Percentiles rank a stretch among this genome's conserved stretches.
Conservation (phyloP, 2,888 invertebrate species). For the Carcina quercana region DNA sequence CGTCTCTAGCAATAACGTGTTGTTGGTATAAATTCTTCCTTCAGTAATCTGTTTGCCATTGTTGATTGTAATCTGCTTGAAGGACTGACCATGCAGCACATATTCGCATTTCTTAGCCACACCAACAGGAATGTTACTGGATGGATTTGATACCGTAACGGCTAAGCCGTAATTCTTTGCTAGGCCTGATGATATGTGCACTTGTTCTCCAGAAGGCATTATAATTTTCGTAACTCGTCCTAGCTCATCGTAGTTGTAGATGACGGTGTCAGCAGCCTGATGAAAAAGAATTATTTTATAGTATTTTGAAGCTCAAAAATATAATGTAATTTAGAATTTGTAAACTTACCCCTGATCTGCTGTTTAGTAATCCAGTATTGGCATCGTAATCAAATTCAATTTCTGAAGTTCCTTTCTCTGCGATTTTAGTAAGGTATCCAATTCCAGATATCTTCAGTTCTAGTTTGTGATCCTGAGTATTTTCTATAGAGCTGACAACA, state of each 20-base stretch:
- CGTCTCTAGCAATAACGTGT: constrained; percentile 83
- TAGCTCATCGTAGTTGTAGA: constrained; percentile 93
- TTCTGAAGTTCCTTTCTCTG: constrained; percentile 91
- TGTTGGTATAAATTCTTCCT: constrained; percentile 85
- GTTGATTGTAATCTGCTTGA: constrained; percentile 79
- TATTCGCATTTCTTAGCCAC: constrained; percentile 75
- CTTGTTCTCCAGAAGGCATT: constrained; percentile 92
- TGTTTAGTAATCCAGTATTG: constrained; percentile 89
- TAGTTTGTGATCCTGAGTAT: constrained; percentile 94
- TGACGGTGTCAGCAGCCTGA: constrained; percentile 88
- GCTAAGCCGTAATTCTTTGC: constrained; percentile 85
- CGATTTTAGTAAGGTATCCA: constrained; percentile 90
- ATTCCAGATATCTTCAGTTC: constrained; percentile 94
- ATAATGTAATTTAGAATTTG: background rate
- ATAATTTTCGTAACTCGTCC: constrained; percentile 91
- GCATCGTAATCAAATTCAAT: constrained; percentile 94
- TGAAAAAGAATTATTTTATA: constrained; percentile 22
- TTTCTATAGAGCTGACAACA: constrained; percentile 94
- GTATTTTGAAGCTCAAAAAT: no score
- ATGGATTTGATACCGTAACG: constrained; percentile 78
- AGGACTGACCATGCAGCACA: constrained; percentile 77
- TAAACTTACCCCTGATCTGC: constrained; percentile 82
- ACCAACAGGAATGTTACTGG: constrained; percentile 69
- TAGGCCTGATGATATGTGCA: constrained; percentile 85
- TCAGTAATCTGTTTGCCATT: constrained; percentile 82